Conservation (phyloP, 2,888 invertebrate genomes). For the Sarcophaga caerulescens region DNA sequence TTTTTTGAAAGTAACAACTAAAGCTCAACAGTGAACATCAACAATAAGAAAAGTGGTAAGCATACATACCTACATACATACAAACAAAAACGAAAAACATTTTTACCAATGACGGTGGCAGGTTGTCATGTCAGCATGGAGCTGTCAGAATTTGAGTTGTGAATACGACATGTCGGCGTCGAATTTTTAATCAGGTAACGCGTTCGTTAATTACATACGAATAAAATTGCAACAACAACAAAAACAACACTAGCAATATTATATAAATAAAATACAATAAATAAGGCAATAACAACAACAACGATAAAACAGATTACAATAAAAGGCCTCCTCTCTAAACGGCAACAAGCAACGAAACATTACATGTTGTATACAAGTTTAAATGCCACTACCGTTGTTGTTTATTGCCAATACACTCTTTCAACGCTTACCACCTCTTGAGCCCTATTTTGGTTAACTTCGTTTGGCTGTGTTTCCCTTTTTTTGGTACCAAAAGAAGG, state of each 20-base stretch:
- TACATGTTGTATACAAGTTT: slow-evolving; percentile 42
- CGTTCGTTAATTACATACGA: slow-evolving; percentile 67
- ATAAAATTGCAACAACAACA: slow-evolving; percentile 43
- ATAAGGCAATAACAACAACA: slow-evolving; percentile 14
- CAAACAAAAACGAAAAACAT: slow-evolving; percentile 47
- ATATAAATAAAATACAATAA: slow-evolving; percentile 26
- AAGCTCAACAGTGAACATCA: slow-evolving; percentile 2
- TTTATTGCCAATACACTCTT: slow-evolving; percentile 26
- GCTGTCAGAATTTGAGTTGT: slow-evolving; percentile 77
- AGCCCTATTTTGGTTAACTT: background rate
- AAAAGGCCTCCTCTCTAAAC: slow-evolving; percentile 20
- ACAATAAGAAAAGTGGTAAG: slow-evolving; percentile 5
- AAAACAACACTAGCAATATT: slow-evolving; percentile 5
- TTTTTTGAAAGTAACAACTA: slow-evolving; percentile 10
- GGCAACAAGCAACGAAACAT: slow-evolving; percentile 26
- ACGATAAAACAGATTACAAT: slow-evolving; percentile 19
- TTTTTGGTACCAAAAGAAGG: background rate
- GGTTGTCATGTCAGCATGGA: slow-evolving; percentile 77
- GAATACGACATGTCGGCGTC: slow-evolving; percentile 71
- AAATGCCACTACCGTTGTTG: slow-evolving; percentile 46
- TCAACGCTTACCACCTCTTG: background rate
- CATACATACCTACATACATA: background rate
- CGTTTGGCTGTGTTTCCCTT: background rate
- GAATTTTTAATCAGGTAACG: slow-evolving; percentile 69
- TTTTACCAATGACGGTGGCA: slow-evolving; percentile 71